Percentiles rank a stretch among this genome's conserved stretches.
Evolutionary conservation across 2,113 vertebrate species (phyloP).

Genomic region (Tautogolabrus adspersus): DNA sequence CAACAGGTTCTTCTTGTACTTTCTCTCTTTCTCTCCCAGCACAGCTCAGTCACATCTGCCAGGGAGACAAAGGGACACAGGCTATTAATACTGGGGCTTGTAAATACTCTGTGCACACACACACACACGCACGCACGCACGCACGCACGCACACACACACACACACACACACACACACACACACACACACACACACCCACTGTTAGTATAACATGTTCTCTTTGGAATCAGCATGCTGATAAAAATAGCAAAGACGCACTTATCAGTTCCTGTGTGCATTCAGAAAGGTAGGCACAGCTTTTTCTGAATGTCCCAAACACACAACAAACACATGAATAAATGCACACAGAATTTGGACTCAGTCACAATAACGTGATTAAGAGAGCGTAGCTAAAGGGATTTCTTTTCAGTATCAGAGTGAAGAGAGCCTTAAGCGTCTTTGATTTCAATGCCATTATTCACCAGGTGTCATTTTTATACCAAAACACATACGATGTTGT

Average conservation of each 20-base stretch:
- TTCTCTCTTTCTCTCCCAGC: constrained; percentile 21
- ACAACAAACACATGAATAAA: not conserved
- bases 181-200: not conserved
- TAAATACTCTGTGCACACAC: constrained; percentile 43
- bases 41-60: constrained; percentile 45
- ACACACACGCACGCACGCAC: not conserved
- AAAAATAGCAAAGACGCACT: constrained; percentile 61
- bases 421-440: not conserved
- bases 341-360: not conserved
- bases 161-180: not conserved
- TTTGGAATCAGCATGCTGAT: constrained; percentile 19
- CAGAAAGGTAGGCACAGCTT: not conserved
- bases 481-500: not conserved
- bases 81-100: constrained; percentile 49
- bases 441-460: constrained; percentile 6
- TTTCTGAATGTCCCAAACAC: not conserved
- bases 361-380: constrained; percentile 23
- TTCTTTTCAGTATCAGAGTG: constrained; percentile 6
- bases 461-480: not conserved
- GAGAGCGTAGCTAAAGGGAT: constrained; percentile 28
- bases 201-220: constrained; percentile 24
- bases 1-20: constrained; percentile 21
- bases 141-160: not conserved
- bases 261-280: constrained; percentile 28
- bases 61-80: constrained; percentile 46